Evolutionary conservation across 2,113 vertebrate genomes (phyloP).

Genomic region (Fregetta grallaria): DNA sequence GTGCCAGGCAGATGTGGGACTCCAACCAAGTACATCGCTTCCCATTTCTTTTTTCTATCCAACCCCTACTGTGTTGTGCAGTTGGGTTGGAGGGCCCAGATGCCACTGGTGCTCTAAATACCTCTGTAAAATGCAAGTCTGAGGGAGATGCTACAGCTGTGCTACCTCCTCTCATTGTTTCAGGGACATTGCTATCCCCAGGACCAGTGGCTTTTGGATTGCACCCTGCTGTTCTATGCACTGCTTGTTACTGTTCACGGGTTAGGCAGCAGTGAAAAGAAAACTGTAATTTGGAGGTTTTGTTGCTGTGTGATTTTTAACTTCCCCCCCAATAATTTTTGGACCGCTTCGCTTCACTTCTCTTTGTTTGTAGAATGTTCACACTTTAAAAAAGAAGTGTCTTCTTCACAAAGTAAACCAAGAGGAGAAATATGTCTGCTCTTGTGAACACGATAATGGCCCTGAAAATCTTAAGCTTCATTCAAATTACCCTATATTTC

Average conservation of each 20-base stretch:
- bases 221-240: neutral
- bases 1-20: neutral
- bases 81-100: slow-evolving; percentile 46
- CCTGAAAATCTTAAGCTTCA: neutral
- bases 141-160: neutral
- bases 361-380: neutral
- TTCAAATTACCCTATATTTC: neutral
- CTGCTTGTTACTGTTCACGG: neutral
- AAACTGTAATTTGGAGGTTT: neutral
- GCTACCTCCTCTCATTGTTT: slow-evolving; percentile 6
- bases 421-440: neutral
- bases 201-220: neutral
- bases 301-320: neutral
- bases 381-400: neutral
- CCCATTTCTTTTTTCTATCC: neutral
- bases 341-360: neutral
- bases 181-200: neutral
- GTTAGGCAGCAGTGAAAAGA: neutral
- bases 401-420: neutral
- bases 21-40: slow-evolving; percentile 16
- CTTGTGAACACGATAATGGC: neutral
- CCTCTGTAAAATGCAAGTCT: slow-evolving; percentile 15
- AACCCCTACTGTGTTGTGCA: slow-evolving; percentile 8
- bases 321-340: neutral
- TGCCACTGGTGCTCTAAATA: slow-evolving; percentile 36